Conservation (phyloP, 2,113 vertebrate genomes). For the Henicopernis longicauda region DNA sequence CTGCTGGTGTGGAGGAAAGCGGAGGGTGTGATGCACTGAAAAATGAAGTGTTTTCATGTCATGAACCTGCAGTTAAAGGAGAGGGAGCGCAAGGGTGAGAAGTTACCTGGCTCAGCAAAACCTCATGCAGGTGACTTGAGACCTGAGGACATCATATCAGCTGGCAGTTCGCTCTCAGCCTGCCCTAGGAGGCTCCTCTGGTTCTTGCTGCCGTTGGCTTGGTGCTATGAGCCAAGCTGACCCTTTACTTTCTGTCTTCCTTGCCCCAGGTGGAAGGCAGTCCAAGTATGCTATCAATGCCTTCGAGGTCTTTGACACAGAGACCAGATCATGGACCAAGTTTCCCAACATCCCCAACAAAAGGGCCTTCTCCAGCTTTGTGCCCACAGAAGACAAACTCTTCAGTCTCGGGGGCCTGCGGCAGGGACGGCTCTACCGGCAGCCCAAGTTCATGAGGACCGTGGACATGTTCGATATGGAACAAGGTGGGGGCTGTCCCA, state of each 20-base stretch:
- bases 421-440: slow-evolving; percentile 89
- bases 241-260: background rate
- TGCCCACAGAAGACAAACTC: slow-evolving; percentile 80
- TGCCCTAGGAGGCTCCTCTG: background rate
- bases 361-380: slow-evolving; percentile 88
- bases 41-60: background rate
- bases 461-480: slow-evolving; percentile 91
- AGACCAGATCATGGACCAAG: slow-evolving; percentile 85
- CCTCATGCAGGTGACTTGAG: background rate
- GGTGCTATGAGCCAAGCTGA: background rate
- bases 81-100: background rate
- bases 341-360: slow-evolving; percentile 91
- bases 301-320: slow-evolving; percentile 91
- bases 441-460: slow-evolving; percentile 95
- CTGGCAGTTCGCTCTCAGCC: background rate
- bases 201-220: background rate
- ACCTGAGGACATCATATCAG: background rate
- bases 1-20: background rate
- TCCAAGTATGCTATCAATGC: slow-evolving; percentile 89
- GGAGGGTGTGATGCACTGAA: background rate
- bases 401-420: slow-evolving; percentile 92
- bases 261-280: slow-evolving; percentile 85
- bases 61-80: background rate
- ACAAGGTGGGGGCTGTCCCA: slow-evolving; percentile 75
- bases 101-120: background rate